phyloP scores from a whole-genome alignment of 37 sponge, comb jelly and placozoan species.

The Theonella swinhoei region DNA sequence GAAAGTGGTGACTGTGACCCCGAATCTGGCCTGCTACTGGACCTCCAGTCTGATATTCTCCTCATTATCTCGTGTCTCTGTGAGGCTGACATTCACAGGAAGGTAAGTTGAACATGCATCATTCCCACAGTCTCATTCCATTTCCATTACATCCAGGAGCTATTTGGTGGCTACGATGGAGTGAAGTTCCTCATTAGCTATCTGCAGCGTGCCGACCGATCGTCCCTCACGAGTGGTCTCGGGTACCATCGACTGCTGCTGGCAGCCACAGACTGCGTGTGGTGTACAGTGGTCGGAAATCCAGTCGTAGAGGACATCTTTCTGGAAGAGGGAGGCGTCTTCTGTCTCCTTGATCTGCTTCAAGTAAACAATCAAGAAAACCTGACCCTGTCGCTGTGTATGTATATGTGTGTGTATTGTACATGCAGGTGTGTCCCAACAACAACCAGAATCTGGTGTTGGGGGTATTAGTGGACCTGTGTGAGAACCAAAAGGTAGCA shows the following conservation, averaged over 20 bases:
- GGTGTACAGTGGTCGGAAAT: slow-evolving; percentile 88
- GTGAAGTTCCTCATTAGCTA: slow-evolving; percentile 75
- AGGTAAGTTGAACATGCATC: slow-evolving; percentile 10
- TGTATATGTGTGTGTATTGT: too few relatives aligned
- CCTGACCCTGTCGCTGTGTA: background rate
- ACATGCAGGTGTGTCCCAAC: slow-evolving; percentile 68
- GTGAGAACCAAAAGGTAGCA: slow-evolving; percentile 89
- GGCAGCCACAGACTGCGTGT: slow-evolving; percentile 82
- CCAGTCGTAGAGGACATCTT: slow-evolving; percentile 89
- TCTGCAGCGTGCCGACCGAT: slow-evolving; percentile 62
- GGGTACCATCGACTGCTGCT: slow-evolving; percentile 91
- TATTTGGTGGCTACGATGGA: slow-evolving; percentile 92
- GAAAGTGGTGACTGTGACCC: background rate
- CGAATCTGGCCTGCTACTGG: slow-evolving; percentile 51
- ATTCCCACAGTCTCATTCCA: background rate
- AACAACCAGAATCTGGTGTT: slow-evolving; percentile 90
- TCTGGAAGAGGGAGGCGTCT: slow-evolving; percentile 92
- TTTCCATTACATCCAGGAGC: too few relatives aligned
- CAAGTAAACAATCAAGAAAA: slow-evolving; percentile 54
- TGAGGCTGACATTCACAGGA: slow-evolving; percentile 50
- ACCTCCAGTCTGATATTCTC: slow-evolving; percentile 80
- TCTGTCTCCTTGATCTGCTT: slow-evolving; percentile 86
- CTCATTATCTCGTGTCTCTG: slow-evolving; percentile 73
- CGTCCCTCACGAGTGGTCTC: slow-evolving; percentile 76
- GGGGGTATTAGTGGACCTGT: slow-evolving; percentile 93